These are phyloP conservation scores for Mycogona germanica DNA, from an alignment of 2,888 invertebrate genomes.

Conservation along the genomic window DNA sequence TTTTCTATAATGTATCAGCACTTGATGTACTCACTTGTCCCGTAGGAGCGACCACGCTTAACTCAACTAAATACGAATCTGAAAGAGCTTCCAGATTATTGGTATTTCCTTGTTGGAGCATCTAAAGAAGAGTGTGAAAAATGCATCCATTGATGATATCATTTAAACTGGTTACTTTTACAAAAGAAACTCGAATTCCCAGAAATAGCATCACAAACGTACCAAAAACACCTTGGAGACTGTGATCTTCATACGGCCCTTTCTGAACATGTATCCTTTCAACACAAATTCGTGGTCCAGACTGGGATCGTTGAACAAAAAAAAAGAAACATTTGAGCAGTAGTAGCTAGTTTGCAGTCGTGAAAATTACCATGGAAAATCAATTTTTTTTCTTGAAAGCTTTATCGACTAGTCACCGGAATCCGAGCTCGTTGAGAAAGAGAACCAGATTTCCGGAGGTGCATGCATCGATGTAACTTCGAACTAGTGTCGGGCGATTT, in stretches of 20 bases:
- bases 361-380: neutral
- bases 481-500: conserved; percentile 72
- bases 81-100: conserved; percentile 65
- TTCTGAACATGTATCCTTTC: conserved; percentile 88
- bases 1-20: neutral
- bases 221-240: conserved; percentile 72
- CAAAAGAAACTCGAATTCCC: neutral
- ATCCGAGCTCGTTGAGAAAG: conserved; percentile 79
- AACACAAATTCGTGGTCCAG: conserved; percentile 89
- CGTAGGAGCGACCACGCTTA: conserved; percentile 48
- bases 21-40: conserved; percentile 16
- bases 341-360: neutral
- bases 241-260: conserved; percentile 93
- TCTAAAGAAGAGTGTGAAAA: conserved; percentile 31
- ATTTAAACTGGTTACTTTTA: neutral
- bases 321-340: neutral
- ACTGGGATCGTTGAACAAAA: no score
- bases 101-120: conserved; percentile 44
- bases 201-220: conserved; percentile 39
- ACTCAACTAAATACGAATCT: conserved; percentile 83
- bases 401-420: conserved; percentile 26
- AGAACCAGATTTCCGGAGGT: conserved; percentile 81
- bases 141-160: neutral
- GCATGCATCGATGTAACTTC: conserved; percentile 85
- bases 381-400: neutral